Evolutionary conservation across 1,140 invertebrate genomes (phyloP).

Genomic region (Nomia melanderi): DNA sequence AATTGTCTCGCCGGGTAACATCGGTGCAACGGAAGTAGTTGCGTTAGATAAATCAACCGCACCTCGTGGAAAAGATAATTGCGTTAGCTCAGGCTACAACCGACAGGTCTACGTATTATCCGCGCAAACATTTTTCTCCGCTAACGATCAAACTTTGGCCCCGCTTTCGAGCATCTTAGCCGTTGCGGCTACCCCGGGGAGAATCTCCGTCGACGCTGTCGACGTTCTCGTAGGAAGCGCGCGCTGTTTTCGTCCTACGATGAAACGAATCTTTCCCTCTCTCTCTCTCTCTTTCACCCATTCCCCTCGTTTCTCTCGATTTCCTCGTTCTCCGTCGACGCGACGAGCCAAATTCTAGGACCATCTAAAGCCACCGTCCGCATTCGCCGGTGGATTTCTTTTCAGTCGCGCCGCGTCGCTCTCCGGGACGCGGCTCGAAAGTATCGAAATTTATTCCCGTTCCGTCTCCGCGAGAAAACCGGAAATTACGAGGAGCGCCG

Average conservation of each 20-base stretch:
- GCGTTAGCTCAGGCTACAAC: slow-evolving; percentile 1
- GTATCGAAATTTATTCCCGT: slow-evolving; percentile 10
- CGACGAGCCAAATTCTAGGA: background rate
- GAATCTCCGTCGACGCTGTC: background rate
- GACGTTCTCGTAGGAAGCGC: background rate
- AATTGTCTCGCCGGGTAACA: too few species aligned
- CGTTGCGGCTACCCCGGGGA: background rate
- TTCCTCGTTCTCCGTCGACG: background rate
- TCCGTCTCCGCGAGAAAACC: background rate
- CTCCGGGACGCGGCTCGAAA: too few species aligned
- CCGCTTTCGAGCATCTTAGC: too few species aligned
- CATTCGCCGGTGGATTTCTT: background rate
- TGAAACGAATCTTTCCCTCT: too few species aligned
- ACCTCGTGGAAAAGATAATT: slow-evolving; percentile 10
- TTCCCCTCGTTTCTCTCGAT: too few species aligned
- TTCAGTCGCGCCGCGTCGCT: background rate
- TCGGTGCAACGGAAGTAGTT: too few species aligned
- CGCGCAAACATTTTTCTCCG: slow-evolving; percentile 22
- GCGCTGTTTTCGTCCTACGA: background rate
- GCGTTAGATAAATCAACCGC: background rate
- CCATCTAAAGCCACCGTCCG: background rate
- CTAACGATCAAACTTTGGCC: slow-evolving; percentile 22
- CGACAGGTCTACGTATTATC: background rate
- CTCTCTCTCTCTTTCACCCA: too few species aligned
- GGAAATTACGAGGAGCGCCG: slow-evolving; percentile 14